A percentile compares a stretch with the other conserved stretches of the same genome.
These are phyloP conservation scores for Mormoops blainvillei DNA, from an alignment of 2,113 vertebrate species.

Conservation along the genomic window DNA sequence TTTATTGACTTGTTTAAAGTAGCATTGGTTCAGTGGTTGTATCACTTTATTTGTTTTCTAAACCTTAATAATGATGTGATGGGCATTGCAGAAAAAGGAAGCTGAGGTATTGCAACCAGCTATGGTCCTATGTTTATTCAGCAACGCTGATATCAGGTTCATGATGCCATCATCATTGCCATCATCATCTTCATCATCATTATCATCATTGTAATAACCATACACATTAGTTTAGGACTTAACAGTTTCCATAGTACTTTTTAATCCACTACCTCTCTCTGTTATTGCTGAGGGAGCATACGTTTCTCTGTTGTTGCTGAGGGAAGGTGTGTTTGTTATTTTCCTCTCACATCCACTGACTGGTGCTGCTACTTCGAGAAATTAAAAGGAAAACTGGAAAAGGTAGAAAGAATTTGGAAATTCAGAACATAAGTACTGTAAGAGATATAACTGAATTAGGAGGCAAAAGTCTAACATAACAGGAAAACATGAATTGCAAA, in stretches of 20 bases:
- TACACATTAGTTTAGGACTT: background rate
- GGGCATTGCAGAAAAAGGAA: background rate
- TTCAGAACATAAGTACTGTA: background rate
- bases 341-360: background rate
- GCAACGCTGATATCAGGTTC: background rate
- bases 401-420: background rate
- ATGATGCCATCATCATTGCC: background rate
- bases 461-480: background rate
- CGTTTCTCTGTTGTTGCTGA: no score
- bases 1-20: conserved; percentile 16
- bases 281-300: background rate
- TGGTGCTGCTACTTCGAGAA: conserved; percentile 22
- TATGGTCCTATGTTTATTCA: background rate
- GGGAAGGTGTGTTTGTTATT: background rate
- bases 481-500: background rate
- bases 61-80: background rate
- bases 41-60: background rate
- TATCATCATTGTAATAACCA: background rate
- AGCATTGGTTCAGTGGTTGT: background rate
- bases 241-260: conserved; percentile 2
- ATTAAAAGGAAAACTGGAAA: conserved; percentile 19
- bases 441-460: background rate
- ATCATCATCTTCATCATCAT: background rate
- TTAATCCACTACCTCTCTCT: background rate
- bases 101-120: background rate